phyloP scores from a whole-genome alignment of 2,797 vertebrate genomes.

The Enteromius thamalakanensis region DNA sequence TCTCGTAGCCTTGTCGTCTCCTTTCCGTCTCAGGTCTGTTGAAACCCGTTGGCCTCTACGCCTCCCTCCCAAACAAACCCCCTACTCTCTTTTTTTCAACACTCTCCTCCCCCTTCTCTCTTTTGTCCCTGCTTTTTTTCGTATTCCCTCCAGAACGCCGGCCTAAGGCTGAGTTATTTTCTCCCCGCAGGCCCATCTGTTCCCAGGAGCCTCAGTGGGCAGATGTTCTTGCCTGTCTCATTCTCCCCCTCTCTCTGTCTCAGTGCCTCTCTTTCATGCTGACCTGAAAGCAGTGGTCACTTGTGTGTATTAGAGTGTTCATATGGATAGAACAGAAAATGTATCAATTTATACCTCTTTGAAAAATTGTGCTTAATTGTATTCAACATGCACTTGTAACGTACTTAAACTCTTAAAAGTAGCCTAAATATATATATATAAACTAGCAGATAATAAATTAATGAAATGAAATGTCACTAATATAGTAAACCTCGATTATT shows the following conservation, averaged over 20 bases:
- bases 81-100: constrained; percentile 41
- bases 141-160: constrained; percentile 69
- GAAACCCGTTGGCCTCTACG: constrained; percentile 52
- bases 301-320: constrained; percentile 20
- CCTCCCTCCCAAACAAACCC: constrained; percentile 51
- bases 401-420: background rate
- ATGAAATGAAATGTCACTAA: background rate
- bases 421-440: too few species aligned
- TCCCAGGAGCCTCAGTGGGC: constrained; percentile 58
- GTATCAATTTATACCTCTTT: constrained; percentile 1
- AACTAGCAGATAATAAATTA: background rate
- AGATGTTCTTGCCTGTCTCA: constrained; percentile 65
- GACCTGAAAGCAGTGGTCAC: constrained; percentile 45
- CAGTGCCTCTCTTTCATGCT: constrained; percentile 35
- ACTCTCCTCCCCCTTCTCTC: constrained; percentile 60
- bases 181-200: constrained; percentile 69
- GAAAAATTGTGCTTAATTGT: background rate
- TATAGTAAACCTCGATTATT: background rate
- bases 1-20: constrained; percentile 60
- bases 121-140: constrained; percentile 67
- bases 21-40: constrained; percentile 47
- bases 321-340: background rate
- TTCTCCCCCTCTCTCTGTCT: constrained; percentile 44
- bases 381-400: background rate
- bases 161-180: constrained; percentile 60